These are phyloP conservation scores for Emmelina monodactyla DNA, from an alignment of 2,888 invertebrate genomes.

Conservation along the genomic window DNA sequence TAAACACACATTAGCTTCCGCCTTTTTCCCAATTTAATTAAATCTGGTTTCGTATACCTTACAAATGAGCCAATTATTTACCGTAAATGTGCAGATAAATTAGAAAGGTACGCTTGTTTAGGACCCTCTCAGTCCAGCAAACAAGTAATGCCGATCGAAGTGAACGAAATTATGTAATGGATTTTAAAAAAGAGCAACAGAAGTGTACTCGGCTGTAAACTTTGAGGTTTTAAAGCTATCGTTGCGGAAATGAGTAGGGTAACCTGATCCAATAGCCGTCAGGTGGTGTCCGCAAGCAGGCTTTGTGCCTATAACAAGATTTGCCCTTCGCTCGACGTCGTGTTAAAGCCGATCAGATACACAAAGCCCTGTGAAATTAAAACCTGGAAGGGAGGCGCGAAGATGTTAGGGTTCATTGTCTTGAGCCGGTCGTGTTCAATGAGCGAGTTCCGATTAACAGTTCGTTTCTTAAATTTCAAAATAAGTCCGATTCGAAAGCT, in stretches of 20 bases:
- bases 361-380: slow-evolving; percentile 25
- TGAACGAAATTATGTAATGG: slow-evolving; percentile 28
- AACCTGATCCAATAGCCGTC: slow-evolving; percentile 41
- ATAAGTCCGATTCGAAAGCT: too few species aligned
- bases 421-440: too few species aligned
- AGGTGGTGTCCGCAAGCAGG: slow-evolving; percentile 23
- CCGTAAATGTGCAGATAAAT: neutral
- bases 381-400: neutral
- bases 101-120: neutral
- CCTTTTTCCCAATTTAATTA: too few species aligned
- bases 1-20: too few species aligned
- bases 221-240: slow-evolving; percentile 33
- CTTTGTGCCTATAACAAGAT: slow-evolving; percentile 54
- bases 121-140: neutral
- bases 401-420: neutral
- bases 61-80: neutral
- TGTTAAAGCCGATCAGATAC: slow-evolving; percentile 28
- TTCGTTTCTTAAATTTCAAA: too few species aligned
- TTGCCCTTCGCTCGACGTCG: slow-evolving; percentile 26
- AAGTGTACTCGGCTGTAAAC: slow-evolving; percentile 43
- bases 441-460: too few species aligned
- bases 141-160: slow-evolving; percentile 16
- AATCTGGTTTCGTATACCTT: too few species aligned
- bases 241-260: slow-evolving; percentile 42
- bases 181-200: slow-evolving; percentile 28